Evolutionary conservation across 2,888 invertebrate species (phyloP), one percentile per base, ranked within the genome.

Genomic region (Thyatira batis): DNA sequence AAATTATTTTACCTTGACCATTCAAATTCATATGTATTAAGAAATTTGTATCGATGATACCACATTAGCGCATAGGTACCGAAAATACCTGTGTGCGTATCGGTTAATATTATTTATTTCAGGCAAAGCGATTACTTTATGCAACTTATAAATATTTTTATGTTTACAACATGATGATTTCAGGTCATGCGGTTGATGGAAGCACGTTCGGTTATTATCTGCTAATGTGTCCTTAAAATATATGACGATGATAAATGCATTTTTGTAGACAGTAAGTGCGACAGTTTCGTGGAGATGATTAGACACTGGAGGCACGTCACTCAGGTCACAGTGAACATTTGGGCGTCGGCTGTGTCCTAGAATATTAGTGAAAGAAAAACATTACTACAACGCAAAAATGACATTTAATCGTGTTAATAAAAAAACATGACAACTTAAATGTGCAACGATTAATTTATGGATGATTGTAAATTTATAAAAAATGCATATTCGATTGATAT

Each of bases 301-400:
- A 69, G 69, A 75, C 72, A 73, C 79, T 57, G 63, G 70, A 73
- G 60, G 74, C 77, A 76, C 81, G 65, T 80, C 85, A 78, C 71
- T 80, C 80, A 53, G 74, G 73, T 92, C 91, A 92, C 89, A 92
- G 89, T 71, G 90, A 90, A 77, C 90, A 84, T 87, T 91, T 92
- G 71, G 81, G 82, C 78, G 78, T 68, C 80, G 78, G 76, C 76
- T 78, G 80, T 79, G 71, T 80, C 91, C 91, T 92, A 92, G 79
- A 92, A 92, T 84, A 78, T 87, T 83, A 83, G 83, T 83, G 60
- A 77, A 78, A 77, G 62, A 71, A 54, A 66, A 21, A 61, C 28
- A 57, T 63, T 62, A 69, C 69, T 70, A 52, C 53, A 27, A 39
- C 21, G 53, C 45, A 28, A 33, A 52, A 28, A 39, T 39, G 13